A percentile compares a stretch with the other conserved stretches of the same genome.
These are phyloP conservation scores for Andricus curvator DNA, from an alignment of 2,888 invertebrate species.

Conservation along the genomic window DNA sequence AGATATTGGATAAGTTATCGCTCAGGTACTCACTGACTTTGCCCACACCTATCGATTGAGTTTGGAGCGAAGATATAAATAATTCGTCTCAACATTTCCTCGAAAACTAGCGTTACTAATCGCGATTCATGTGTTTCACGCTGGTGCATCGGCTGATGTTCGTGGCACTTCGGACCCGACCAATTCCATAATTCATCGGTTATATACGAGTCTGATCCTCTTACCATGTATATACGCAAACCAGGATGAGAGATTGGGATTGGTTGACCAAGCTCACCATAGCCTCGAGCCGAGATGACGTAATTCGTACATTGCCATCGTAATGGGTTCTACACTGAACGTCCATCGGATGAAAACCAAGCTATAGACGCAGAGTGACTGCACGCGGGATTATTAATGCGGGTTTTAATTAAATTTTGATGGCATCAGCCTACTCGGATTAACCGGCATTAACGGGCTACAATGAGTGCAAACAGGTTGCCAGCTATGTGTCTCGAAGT, in stretches of 20 bases:
- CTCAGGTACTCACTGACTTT: too few relatives aligned
- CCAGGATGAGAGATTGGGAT: slow-evolving; percentile 47
- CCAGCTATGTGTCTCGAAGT: not conserved
- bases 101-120: not conserved
- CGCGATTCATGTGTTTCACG: not conserved
- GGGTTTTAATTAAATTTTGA: slow-evolving; percentile 26
- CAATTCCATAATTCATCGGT: slow-evolving; percentile 63
- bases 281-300: slow-evolving; percentile 22
- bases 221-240: slow-evolving; percentile 58
- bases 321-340: not conserved
- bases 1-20: too few relatives aligned
- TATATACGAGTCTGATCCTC: slow-evolving; percentile 65
- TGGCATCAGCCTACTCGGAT: not conserved
- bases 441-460: not conserved
- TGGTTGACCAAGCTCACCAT: slow-evolving; percentile 48
- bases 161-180: slow-evolving; percentile 33
- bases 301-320: not conserved
- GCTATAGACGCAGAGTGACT: slow-evolving; percentile 1
- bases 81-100: not conserved
- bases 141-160: not conserved
- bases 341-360: not conserved
- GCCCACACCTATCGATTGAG: too few relatives aligned
- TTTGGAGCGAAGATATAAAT: too few relatives aligned
- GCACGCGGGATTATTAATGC: slow-evolving; percentile 12
- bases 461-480: not conserved